A percentile compares a stretch with the other conserved stretches of the same genome.
Evolutionary conservation across 2,888 invertebrate genomes (phyloP).

Genomic region (Hofmannophila pseudospretella): DNA sequence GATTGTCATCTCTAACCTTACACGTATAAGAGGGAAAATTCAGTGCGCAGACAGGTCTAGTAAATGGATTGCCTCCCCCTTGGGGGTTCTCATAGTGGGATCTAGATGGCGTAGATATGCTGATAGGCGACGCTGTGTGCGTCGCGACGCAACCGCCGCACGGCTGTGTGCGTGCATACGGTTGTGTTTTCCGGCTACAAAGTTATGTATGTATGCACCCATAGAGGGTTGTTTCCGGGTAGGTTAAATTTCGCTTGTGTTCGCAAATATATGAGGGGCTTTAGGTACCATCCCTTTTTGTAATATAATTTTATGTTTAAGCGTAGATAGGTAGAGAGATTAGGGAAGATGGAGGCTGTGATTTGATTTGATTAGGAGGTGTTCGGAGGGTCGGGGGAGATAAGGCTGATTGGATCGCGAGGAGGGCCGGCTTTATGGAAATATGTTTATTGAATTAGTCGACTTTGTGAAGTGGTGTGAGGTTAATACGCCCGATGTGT

Average conservation of each 20-base stretch:
- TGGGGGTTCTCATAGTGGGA: slow-evolving; percentile 76
- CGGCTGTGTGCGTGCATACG: slow-evolving; percentile 42
- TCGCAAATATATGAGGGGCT: slow-evolving; percentile 75
- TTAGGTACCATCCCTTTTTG: slow-evolving; percentile 68
- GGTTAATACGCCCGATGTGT: slow-evolving; percentile 57
- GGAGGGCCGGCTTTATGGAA: slow-evolving; percentile 61
- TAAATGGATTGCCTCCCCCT: slow-evolving; percentile 78
- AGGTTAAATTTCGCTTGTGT: slow-evolving; percentile 75
- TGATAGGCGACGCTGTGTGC: slow-evolving; percentile 67
- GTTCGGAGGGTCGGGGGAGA: slow-evolving; percentile 70
- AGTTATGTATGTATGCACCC: slow-evolving; percentile 56
- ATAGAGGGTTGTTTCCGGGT: slow-evolving; percentile 65
- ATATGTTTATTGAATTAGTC: slow-evolving; percentile 77
- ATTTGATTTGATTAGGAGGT: slow-evolving; percentile 79
- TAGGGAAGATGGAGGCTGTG: slow-evolving; percentile 76
- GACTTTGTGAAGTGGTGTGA: slow-evolving; percentile 57
- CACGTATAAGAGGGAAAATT: slow-evolving; percentile 62
- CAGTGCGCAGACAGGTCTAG: slow-evolving; percentile 48
- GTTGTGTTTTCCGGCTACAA: slow-evolving; percentile 62
- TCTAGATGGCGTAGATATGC: slow-evolving; percentile 78
- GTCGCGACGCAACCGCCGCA: slow-evolving; percentile 35
- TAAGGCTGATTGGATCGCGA: slow-evolving; percentile 72
- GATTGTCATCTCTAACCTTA: slow-evolving; percentile 72
- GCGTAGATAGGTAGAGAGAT: slow-evolving; percentile 75
- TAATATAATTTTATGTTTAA: slow-evolving; percentile 74